Conservation (phyloP, 2,888 invertebrate species). For the Drosophila trichaetosa region DNA sequence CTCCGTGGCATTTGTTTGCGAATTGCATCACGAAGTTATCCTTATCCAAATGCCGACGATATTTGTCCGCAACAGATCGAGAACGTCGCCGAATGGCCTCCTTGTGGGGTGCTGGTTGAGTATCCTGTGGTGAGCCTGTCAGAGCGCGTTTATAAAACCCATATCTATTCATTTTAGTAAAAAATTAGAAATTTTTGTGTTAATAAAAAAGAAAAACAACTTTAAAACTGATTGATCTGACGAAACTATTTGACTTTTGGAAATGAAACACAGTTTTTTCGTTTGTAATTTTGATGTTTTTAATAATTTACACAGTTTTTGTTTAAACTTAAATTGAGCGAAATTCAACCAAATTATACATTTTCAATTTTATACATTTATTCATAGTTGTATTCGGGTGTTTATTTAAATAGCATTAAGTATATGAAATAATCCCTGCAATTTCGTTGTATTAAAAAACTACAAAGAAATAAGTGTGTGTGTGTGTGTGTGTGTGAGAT, state of each 20-base stretch:
- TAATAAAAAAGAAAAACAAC: not conserved
- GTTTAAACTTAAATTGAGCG: slow-evolving; percentile 32
- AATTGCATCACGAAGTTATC: not conserved
- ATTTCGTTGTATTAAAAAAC: slow-evolving; percentile 77
- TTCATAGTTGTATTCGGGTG: slow-evolving; percentile 34
- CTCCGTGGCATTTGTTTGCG: not conserved
- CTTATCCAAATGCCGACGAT: not conserved
- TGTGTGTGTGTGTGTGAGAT: slow-evolving; percentile 47
- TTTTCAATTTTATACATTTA: slow-evolving; percentile 49
- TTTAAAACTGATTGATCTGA: not conserved
- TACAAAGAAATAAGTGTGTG: slow-evolving; percentile 52
- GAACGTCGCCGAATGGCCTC: not conserved
- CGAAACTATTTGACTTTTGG: not conserved
- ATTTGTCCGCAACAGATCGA: not conserved
- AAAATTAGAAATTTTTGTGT: not conserved
- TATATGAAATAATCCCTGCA: slow-evolving; percentile 82
- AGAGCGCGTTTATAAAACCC: slow-evolving; percentile 1
- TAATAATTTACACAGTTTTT: slow-evolving; percentile 41
- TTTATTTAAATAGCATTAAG: slow-evolving; percentile 41
- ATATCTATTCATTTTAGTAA: slow-evolving; percentile 1
- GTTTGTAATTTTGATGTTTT: slow-evolving; percentile 39
- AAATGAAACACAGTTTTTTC: slow-evolving; percentile 5
- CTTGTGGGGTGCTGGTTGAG: not conserved
- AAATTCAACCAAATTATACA: slow-evolving; percentile 39
- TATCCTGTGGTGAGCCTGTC: slow-evolving; percentile 1